Evolutionary conservation across 2,888 invertebrate genomes (phyloP).

Genomic region (Nezara viridula): DNA sequence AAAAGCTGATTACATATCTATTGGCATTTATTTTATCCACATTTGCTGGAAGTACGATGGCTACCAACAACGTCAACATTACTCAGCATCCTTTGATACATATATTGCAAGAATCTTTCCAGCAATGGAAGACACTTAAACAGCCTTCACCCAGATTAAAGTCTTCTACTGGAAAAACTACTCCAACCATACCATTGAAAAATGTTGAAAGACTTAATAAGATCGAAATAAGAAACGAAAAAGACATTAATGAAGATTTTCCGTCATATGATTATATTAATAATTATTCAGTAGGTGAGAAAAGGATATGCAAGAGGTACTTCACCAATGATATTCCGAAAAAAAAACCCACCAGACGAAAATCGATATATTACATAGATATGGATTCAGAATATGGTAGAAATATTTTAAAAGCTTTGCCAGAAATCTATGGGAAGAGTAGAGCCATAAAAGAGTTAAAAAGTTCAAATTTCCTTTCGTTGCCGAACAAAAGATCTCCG

Average conservation of each 20-base stretch:
- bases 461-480: background rate
- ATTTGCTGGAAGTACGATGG: background rate
- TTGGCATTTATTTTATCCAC: background rate
- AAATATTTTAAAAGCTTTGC: background rate
- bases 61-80: background rate
- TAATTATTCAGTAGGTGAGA: background rate
- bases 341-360: background rate
- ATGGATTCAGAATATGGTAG: background rate
- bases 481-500: background rate
- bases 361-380: background rate
- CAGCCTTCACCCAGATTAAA: background rate
- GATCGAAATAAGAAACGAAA: background rate
- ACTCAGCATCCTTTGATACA: background rate
- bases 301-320: slow-evolving; percentile 25
- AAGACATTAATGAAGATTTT: background rate
- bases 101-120: background rate
- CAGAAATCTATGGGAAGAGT: background rate
- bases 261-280: background rate
- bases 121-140: background rate
- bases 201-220: background rate
- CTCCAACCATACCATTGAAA: background rate
- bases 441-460: background rate
- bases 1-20: background rate
- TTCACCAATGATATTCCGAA: background rate
- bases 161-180: background rate